Evolutionary conservation across 2,113 vertebrate genomes (phyloP), one percentile per base, ranked within the genome.

Genomic region (Callaeas wilsoni): DNA sequence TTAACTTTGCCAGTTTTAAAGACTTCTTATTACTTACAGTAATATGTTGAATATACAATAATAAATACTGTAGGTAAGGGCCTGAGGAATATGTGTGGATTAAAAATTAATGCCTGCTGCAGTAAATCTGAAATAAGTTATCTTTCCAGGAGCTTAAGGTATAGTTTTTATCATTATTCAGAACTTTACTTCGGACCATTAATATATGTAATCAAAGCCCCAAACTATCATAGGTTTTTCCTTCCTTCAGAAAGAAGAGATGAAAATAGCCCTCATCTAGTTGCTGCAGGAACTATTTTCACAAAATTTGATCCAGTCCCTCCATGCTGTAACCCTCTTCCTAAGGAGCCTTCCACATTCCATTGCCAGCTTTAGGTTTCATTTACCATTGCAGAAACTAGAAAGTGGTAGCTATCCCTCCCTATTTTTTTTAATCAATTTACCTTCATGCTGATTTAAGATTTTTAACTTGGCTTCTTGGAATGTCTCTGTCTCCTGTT

Each of bases 391-490:
- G 62, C 30, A 37, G 50, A 69, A 76, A 82, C 63, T 70, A 77
- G 90, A 83, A 75, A 23, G 44, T 53, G 21, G 67, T 89, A 69
- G 18, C 83, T 77, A n/a, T 46, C 12, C 35, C 12, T 37, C 27
- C n/a, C 37, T 33, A 3, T 16, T 59, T 85, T 83, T 63, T 35
- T 29, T 1, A 59, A 84, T 74, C 5, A 4, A 62, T 94, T 96
- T 90, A 78, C 73, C 49, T 81, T 85, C 76, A 79, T 74, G 33
- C 62, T 76, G 69, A 57, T 87, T 91, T 89, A 71, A 92, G 73
- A 75, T 49, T n/a, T 89, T 92, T 93, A 82, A 75, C 62, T 89
- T 92, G 83, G 73, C 73, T 87, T 81, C 65, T 71, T 89, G 42
- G 60, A 92, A 77, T 67, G 46, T 55, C 60, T 89, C 23, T 74